phyloP scores from a whole-genome alignment of 92 coral and sea anemone species.

The Palythoa caribaeorum region DNA sequence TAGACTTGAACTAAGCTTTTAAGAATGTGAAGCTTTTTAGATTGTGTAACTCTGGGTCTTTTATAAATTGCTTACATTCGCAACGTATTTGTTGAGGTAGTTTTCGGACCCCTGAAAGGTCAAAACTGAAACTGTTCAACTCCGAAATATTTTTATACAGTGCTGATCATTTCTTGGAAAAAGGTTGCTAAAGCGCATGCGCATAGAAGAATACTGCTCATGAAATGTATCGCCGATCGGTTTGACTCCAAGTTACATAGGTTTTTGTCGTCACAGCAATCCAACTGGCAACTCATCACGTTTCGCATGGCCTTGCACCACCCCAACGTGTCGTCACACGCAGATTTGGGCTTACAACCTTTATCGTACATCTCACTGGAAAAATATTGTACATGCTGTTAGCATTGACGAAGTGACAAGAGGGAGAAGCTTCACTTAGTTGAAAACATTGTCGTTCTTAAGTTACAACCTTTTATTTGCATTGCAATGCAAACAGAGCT shows the following conservation, averaged over 20 bases:
- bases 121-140: too few relatives aligned
- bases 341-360: slow-evolving; percentile 34
- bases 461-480: too few relatives aligned
- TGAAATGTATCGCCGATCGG: neutral
- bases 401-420: neutral
- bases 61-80: too few relatives aligned
- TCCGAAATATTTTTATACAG: neutral
- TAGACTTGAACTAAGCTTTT: too few relatives aligned
- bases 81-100: too few relatives aligned
- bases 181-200: neutral
- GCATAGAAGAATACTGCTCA: neutral
- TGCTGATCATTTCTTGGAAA: neutral
- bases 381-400: neutral
- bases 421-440: neutral
- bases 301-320: slow-evolving; percentile 1
- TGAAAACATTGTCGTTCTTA: too few relatives aligned
- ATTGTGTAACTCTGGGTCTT: too few relatives aligned
- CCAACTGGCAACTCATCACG: slow-evolving; percentile 16
- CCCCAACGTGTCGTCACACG: neutral
- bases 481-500: too few relatives aligned
- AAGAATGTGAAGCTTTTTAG: too few relatives aligned
- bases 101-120: too few relatives aligned
- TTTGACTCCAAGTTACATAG: slow-evolving; percentile 21
- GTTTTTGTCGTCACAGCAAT: slow-evolving; percentile 7
- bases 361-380: slow-evolving; percentile 22